phyloP scores from a whole-genome alignment of 2,888 invertebrate genomes.

The Agrilus biguttatus region DNA sequence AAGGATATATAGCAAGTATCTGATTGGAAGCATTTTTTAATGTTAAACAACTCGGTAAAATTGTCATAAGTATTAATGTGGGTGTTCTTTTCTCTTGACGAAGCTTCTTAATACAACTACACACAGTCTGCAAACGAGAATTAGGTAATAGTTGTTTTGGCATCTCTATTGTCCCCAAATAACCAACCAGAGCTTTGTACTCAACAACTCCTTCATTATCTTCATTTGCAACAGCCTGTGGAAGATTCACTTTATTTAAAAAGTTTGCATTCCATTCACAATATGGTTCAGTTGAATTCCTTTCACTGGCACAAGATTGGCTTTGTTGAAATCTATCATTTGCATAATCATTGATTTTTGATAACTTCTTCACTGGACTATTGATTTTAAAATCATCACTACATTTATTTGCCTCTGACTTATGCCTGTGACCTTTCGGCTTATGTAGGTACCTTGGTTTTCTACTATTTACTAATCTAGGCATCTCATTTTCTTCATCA shows the following conservation, averaged over 20 bases:
- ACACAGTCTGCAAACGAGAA: constrained; percentile 61
- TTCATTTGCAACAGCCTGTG: constrained; percentile 5
- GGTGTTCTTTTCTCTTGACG: constrained; percentile 79
- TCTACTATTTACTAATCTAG: constrained; percentile 35
- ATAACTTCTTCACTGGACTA: constrained; percentile 10
- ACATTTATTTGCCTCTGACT: constrained; percentile 11
- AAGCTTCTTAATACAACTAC: constrained; percentile 77
- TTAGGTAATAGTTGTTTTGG: constrained; percentile 67
- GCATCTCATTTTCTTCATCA: constrained; percentile 54
- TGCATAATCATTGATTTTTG: constrained; percentile 5
- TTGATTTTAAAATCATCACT: constrained; percentile 8
- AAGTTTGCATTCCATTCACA: background rate
- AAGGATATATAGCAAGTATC: constrained; percentile 74
- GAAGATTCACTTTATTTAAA: no score
- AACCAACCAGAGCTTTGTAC: constrained; percentile 79
- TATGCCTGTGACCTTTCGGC: constrained; percentile 13
- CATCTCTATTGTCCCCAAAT: constrained; percentile 92
- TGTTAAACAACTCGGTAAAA: constrained; percentile 65
- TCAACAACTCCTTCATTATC: constrained; percentile 45
- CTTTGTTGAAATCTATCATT: constrained; percentile 2
- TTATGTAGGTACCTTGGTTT: constrained; percentile 45
- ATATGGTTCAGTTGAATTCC: background rate
- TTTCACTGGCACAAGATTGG: constrained; percentile 2
- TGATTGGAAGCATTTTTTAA: constrained; percentile 66
- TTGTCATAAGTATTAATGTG: constrained; percentile 71